Conservation (phyloP, 2,797 vertebrate genomes). For the Hippocampus kuda region DNA sequence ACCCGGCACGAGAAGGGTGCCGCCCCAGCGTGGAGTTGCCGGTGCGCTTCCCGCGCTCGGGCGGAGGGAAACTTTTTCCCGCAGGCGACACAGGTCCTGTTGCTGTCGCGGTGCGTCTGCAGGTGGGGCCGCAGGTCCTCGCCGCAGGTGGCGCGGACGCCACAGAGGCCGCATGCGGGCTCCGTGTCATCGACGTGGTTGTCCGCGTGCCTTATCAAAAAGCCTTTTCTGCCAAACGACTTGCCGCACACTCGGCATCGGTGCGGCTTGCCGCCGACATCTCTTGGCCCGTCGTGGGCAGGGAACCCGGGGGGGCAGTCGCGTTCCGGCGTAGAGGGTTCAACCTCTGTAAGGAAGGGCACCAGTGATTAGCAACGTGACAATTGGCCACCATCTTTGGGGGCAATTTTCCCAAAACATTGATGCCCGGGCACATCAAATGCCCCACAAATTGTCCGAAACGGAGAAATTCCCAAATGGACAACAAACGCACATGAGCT, state of each 20-base stretch:
- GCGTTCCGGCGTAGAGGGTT: neutral
- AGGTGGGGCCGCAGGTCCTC: slow-evolving; percentile 31
- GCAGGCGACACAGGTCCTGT: slow-evolving; percentile 41
- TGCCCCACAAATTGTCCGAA: too few species aligned
- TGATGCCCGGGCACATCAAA: neutral
- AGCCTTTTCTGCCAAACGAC: slow-evolving; percentile 34
- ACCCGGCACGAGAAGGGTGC: slow-evolving; percentile 29
- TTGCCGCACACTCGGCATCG: slow-evolving; percentile 45
- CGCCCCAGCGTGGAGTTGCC: neutral
- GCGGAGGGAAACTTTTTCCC: slow-evolving; percentile 46
- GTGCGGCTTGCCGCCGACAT: neutral
- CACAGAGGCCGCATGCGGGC: slow-evolving; percentile 41
- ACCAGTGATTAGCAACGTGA: neutral
- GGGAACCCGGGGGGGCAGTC: neutral
- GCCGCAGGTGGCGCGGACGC: slow-evolving; percentile 18
- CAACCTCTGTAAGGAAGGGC: neutral
- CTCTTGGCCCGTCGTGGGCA: too few species aligned
- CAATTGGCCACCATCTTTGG: too few species aligned
- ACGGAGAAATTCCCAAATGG: too few species aligned
- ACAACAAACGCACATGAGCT: too few species aligned
- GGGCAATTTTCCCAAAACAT: neutral
- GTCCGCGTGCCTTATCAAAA: slow-evolving; percentile 45
- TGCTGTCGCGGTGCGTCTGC: slow-evolving; percentile 36
- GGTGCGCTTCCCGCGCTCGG: slow-evolving; percentile 38
- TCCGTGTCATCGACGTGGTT: slow-evolving; percentile 25